Evolutionary conservation across 2,888 invertebrate species (phyloP), one percentile per base, ranked within the genome.

Genomic region (Rambutsinella grinnellia): DNA sequence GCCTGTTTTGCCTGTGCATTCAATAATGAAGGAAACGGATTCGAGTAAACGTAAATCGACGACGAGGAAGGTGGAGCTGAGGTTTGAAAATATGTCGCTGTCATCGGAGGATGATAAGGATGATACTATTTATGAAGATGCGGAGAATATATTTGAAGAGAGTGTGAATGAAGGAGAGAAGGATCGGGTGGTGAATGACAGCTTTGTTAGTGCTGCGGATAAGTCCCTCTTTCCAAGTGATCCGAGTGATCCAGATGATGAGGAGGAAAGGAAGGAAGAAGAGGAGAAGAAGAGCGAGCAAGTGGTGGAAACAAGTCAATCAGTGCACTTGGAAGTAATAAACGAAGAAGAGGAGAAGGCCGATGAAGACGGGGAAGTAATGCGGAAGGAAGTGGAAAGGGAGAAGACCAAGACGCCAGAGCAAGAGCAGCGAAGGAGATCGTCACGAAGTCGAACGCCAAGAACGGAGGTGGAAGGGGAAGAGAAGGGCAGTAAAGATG

Each of bases 21-120:
- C 82, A 1, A 82, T 82, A 28, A 79, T 82, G 74, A 82, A 82
- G 76, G 71, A 77, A 44, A 49, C 26, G 13, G 77, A 77, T 51
- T 56, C 71, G 13, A 26, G 44, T 0, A 61, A 65, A 26, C 71
- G 66, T 13, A 77, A 66, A 19, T 36, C 36, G 5, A 21, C 28
- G 10, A n/a, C 36, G 0, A 74, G 62, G 27, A 77, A 71, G 28
- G 54, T 76, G 21, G 76, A 69, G 51, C 6, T 77, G 10, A 36
- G 71, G 0, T 72, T 77, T 36, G 68, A 75, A 68, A 57, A 68
- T 17, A 27, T 75, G 21, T 75, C 75, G 36, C 17, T 54, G 23
- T 47, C 61, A 10, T 67, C 63, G 28, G 74, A 61, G 0, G 58
- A 75, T 0, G 71, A 58, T 13, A 69, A 58, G 24, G 51, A 70